Evolutionary conservation across 2,113 vertebrate species (phyloP), one percentile per base, ranked within the genome.

Genomic region (Burhinus oedicnemus): DNA sequence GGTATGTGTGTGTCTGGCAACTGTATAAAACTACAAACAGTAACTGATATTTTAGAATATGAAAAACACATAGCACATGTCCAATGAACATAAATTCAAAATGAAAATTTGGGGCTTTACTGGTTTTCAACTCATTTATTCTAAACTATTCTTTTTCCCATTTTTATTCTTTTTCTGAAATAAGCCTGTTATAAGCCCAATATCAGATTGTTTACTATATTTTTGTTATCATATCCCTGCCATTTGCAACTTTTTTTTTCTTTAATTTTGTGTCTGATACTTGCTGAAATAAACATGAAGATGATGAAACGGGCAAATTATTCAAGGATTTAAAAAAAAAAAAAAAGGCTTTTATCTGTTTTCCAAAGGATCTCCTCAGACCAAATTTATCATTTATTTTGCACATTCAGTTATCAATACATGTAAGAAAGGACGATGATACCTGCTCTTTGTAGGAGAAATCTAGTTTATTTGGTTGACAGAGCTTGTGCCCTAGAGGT

Each of bases 111-210:
- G 64, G 11, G 4, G 1, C 2, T 78, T 70, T 12, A 8, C 6
- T 65, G 5, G 1, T 69, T 54, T 57, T 78, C 72, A 38, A 7
- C 4, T 74, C 6, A 32, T 32, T 3, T 71, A 61, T 52, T 57
- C 3, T 61, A 49, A 68, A 81, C 7, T 54, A 29, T 26, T 86
- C 2, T 17, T 72, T n/a, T 49, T 3, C 14, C 4, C 15, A 5
- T 22, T 22, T 2, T 0, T 23, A 14, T 42, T 64, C 15, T 12
- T 19, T 71, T 42, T n/a, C 36, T 54, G 0, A 4, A 49, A 25
- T 70, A 78, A 75, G 3, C 16, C 7, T 0, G 2, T 74, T 85
- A 42, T 29, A 70, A 20, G 1, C 2, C 2, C 1, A 14, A 8
- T 20, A 1, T 25, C 52, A 26, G 9, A 52, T 44, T 52, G 3